These are phyloP conservation scores for Variabilichromis moorii DNA, from an alignment of 2,113 vertebrate species.

Conservation along the genomic window DNA sequence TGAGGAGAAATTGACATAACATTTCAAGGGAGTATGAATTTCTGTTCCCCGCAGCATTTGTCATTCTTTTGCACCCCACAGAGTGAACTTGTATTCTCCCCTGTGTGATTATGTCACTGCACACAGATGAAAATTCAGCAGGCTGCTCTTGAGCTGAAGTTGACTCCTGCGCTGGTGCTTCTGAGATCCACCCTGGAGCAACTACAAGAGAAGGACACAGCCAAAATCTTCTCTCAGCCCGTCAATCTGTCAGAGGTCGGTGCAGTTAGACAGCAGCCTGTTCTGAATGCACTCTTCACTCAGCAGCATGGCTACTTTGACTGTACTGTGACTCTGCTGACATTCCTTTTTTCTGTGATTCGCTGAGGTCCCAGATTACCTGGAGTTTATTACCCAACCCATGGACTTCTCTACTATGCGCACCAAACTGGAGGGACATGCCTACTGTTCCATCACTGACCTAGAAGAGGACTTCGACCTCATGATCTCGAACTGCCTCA, in stretches of 20 bases:
- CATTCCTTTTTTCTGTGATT: conserved; percentile 17
- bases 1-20: not conserved
- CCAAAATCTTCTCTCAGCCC: conserved; percentile 88
- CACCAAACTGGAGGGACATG: conserved; percentile 89
- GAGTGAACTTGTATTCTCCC: not conserved
- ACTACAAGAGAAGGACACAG: conserved; percentile 91
- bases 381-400: conserved; percentile 96
- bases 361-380: conserved; percentile 95
- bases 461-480: conserved; percentile 96
- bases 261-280: not conserved
- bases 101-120: not conserved
- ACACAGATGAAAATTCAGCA: conserved; percentile 88
- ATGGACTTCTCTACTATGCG: conserved; percentile 99
- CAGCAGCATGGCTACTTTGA: not conserved
- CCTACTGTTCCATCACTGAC: conserved; percentile 85
- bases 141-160: conserved; percentile 85
- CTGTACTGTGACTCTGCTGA: not conserved
- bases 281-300: not conserved
- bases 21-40: not conserved
- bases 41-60: not conserved
- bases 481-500: conserved; percentile 98
- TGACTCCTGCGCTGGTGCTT: conserved; percentile 86
- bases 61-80: not conserved
- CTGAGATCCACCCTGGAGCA: conserved; percentile 88
- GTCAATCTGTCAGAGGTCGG: conserved; percentile 90